phyloP scores from a whole-genome alignment of 2,113 vertebrate genomes.

The Dromaius novaehollandiae region DNA sequence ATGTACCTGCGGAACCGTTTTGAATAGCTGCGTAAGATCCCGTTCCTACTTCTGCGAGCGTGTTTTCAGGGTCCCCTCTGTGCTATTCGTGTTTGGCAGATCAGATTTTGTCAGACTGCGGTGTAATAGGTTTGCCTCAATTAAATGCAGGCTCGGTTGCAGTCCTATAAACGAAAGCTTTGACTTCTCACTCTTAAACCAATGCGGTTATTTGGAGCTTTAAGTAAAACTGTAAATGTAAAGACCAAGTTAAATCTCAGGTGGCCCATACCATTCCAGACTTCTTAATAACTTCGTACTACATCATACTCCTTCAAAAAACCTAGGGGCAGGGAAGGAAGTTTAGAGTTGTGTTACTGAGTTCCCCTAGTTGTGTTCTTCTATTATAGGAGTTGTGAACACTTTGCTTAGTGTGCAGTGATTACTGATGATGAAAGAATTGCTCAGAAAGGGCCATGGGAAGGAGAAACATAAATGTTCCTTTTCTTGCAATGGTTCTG shows the following conservation, averaged over 20 bases:
- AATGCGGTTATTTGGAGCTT: rapidly evolving
- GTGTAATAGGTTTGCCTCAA: rapidly evolving
- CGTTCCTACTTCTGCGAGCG: rapidly evolving
- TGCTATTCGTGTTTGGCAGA: rapidly evolving
- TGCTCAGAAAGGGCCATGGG: background rate
- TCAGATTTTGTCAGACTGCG: background rate
- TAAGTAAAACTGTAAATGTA: rapidly evolving
- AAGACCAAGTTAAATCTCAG: background rate
- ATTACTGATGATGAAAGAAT: background rate
- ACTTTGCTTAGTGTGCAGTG: background rate
- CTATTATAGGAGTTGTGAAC: background rate
- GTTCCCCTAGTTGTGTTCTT: background rate
- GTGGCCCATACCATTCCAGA: rapidly evolving
- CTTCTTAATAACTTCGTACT: background rate
- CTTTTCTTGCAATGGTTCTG: background rate
- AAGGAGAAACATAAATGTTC: background rate
- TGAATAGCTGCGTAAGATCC: rapidly evolving
- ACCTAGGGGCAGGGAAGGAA: rapidly evolving
- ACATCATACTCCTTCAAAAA: background rate
- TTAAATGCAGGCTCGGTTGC: background rate
- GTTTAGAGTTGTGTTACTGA: background rate
- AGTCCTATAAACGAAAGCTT: background rate
- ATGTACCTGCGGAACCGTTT: background rate
- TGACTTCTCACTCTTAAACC: too few relatives aligned
- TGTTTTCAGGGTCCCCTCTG: rapidly evolving